Evolutionary conservation across 2,888 invertebrate species (phyloP).

Genomic region (Orchestes rusci): DNA sequence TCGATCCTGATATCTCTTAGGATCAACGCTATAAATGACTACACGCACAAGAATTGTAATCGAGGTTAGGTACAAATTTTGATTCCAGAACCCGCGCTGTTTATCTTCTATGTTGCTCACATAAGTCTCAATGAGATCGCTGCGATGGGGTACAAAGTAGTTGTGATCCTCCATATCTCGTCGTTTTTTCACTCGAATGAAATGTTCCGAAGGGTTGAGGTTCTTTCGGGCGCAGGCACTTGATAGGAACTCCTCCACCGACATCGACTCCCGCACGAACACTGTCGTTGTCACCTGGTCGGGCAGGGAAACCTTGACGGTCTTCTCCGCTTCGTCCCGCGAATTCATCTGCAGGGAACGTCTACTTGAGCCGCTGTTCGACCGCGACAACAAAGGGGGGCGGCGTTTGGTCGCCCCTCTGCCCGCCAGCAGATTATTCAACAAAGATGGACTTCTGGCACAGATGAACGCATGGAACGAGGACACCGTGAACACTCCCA

Average conservation of each 20-base stretch:
- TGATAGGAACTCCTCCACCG: constrained; percentile 91
- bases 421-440: constrained; percentile 86
- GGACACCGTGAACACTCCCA: constrained; percentile 96
- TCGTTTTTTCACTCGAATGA: constrained; percentile 89
- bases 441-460: constrained; percentile 86
- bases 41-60: too few relatives aligned
- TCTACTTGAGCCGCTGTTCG: constrained; percentile 81
- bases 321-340: constrained; percentile 80
- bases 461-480: constrained; percentile 98
- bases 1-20: too few relatives aligned
- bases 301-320: constrained; percentile 83
- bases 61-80: too few relatives aligned
- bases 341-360: constrained; percentile 82
- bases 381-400: constrained; percentile 82
- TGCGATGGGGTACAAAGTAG: constrained; percentile 92
- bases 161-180: constrained; percentile 93
- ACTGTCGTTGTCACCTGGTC: constrained; percentile 78
- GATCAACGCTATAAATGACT: too few relatives aligned
- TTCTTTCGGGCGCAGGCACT: constrained; percentile 87
- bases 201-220: constrained; percentile 91
- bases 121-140: constrained; percentile 91
- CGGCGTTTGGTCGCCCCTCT: constrained; percentile 85
- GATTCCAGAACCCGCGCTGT: too few relatives aligned
- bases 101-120: too few relatives aligned
- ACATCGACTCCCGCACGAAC: constrained; percentile 84